Percentiles rank a stretch among this genome's conserved stretches.
phyloP scores from a whole-genome alignment of 2,113 vertebrate genomes.

The Chaetops frenatus region DNA sequence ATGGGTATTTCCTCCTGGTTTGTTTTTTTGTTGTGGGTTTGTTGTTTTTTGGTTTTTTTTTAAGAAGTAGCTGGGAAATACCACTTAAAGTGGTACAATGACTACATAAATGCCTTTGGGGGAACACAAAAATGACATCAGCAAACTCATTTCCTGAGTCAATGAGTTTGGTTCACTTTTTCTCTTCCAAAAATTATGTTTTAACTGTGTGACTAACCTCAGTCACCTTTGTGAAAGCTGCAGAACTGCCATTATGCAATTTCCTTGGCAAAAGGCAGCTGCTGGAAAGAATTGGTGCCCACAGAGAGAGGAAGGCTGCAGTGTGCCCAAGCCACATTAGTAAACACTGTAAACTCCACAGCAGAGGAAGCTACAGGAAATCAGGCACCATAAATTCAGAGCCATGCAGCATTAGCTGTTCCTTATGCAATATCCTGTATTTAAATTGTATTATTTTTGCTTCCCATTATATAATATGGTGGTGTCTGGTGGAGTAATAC shows the following conservation, averaged over 20 bases:
- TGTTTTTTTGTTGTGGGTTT: not conserved
- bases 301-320: not conserved
- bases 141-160: not conserved
- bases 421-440: constrained; percentile 32
- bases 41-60: not conserved
- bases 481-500: not conserved
- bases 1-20: not conserved
- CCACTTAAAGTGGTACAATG: not conserved
- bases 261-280: not conserved
- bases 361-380: constrained; percentile 27
- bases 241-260: not conserved
- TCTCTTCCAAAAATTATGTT: not conserved
- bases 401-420: not conserved
- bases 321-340: not conserved
- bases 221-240: not conserved
- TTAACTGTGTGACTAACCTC: not conserved
- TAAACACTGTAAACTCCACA: not conserved
- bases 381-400: constrained; percentile 1
- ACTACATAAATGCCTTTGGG: not conserved
- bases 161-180: not conserved
- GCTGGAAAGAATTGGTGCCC: not conserved
- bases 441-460: constrained; percentile 23
- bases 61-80: not conserved
- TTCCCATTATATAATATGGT: not conserved
- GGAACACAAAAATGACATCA: not conserved